Percentiles rank a stretch among this genome's conserved stretches.
These are phyloP conservation scores for Drosophila bocqueti DNA, from an alignment of 1,140 invertebrate genomes.

Conservation along the genomic window DNA sequence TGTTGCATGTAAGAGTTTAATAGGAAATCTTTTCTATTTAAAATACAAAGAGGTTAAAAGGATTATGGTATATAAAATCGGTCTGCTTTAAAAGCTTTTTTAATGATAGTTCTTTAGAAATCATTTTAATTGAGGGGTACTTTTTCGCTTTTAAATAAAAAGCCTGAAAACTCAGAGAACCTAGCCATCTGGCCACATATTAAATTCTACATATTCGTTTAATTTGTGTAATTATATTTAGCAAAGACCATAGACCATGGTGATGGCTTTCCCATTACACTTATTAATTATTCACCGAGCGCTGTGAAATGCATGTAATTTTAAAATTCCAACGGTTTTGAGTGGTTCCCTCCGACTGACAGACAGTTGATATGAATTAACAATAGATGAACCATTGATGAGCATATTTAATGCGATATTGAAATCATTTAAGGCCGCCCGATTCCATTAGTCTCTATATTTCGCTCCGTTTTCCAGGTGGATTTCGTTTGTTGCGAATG, in stretches of 20 bases:
- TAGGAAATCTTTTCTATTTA: not conserved
- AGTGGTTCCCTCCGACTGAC: not conserved
- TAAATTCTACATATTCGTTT: conserved; percentile 16
- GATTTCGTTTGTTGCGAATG: conserved; percentile 2
- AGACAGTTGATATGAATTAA: conserved; percentile 26
- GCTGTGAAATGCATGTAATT: conserved; percentile 25
- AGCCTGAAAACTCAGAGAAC: not conserved
- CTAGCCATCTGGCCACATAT: not conserved
- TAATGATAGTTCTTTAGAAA: not conserved
- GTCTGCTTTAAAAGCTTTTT: not conserved
- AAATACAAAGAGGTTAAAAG: not conserved
- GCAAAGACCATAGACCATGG: not conserved
- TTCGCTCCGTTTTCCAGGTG: conserved; percentile 1
- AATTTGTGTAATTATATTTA: conserved; percentile 41
- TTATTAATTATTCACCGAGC: conserved; percentile 37
- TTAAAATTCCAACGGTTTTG: conserved; percentile 6
- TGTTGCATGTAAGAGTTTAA: not conserved
- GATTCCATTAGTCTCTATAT: not conserved
- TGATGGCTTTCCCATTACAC: conserved; percentile 18
- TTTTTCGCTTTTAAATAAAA: not conserved
- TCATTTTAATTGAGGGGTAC: conserved; percentile 28
- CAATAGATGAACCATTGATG: conserved; percentile 25
- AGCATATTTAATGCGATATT: conserved; percentile 5
- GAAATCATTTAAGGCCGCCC: conserved; percentile 1
- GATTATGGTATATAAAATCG: not conserved